Evolutionary conservation across 2,113 vertebrate genomes (phyloP), one percentile per base, ranked within the genome.

Genomic region (Columbina picui): DNA sequence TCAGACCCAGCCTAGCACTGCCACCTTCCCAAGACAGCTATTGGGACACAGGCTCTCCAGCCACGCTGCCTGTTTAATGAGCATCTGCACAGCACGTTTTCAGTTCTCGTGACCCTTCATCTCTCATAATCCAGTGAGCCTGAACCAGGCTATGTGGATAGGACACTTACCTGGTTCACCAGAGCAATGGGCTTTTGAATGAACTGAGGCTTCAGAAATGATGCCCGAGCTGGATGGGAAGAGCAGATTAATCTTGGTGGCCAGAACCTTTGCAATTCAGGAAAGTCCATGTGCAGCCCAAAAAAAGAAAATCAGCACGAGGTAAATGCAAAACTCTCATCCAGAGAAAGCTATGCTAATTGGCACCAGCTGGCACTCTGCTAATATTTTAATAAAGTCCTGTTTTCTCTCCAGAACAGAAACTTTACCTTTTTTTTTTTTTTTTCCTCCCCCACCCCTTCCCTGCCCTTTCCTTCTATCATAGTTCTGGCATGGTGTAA

Each of bases 321-420:
- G 85, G 85, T 65, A 63, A 91, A 74, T 38, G 84, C 69, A 76
- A 92, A 92, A 86, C 53, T 93, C 91, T 91, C 75, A 83, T 85
- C 77, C 61, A 60, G 49, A 64, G 34, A 15, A 30, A 19, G 43
- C 56, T 76, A 38, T 16, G 75, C 45, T 96, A 85, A 94, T 93
- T 4, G 0, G 67, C 67, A 73, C 70, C 95, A 92, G 95, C 92
- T 93, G 90, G 45, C 1, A 7, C 61, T 92, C 94, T 61, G 75
- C 68, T 94, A 94, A 76, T 90, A 61, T 91, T 95, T 93, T 97
- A 90, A 93, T 92, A 86, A 82, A 95, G 79, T 56, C 23, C 84
- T 82, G 49, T 71, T 95, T 85, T 93, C 79, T 88, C 83, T 96
- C 61, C 79, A 86, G 91, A 90, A 86, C 43, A 76, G 57, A 85